Conservation (phyloP, 2,888 invertebrate species). For the Hydrotaea cyrtoneurina region DNA sequence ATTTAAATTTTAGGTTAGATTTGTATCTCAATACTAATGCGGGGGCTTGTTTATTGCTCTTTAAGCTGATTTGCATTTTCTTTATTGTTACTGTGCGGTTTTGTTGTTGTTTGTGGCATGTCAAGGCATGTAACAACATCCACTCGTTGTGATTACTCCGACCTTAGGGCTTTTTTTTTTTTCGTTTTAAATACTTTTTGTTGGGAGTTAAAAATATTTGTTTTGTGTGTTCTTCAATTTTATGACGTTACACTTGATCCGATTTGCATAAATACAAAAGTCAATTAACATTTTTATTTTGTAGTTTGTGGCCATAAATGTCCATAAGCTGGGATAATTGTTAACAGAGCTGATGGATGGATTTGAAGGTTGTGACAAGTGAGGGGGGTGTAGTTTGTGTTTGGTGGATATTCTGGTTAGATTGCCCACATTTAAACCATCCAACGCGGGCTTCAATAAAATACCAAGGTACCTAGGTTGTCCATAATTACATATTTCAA, state of each 20-base stretch:
- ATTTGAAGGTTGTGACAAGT: background rate
- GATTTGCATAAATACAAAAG: background rate
- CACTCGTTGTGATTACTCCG: background rate
- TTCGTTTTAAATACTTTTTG: background rate
- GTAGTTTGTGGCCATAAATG: background rate
- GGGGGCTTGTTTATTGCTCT: background rate
- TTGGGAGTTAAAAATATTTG: background rate
- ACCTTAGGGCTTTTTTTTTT: background rate
- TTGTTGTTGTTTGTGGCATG: background rate
- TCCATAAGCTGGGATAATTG: background rate
- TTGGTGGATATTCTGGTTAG: too few relatives aligned
- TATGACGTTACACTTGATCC: slow-evolving; percentile 8
- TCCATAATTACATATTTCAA: too few relatives aligned
- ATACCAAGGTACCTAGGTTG: too few relatives aligned
- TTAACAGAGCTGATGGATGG: background rate
- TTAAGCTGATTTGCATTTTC: background rate
- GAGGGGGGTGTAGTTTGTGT: too few relatives aligned
- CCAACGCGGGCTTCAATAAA: too few relatives aligned
- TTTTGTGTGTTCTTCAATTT: background rate
- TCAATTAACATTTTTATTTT: background rate
- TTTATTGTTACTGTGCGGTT: too few relatives aligned
- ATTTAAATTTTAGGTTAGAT: background rate
- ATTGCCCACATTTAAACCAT: too few relatives aligned
- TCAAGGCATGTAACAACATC: background rate
- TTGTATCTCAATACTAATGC: background rate